Conservation (phyloP, 1,140 invertebrate genomes). For the Caenorhabditis tropicalis region DNA sequence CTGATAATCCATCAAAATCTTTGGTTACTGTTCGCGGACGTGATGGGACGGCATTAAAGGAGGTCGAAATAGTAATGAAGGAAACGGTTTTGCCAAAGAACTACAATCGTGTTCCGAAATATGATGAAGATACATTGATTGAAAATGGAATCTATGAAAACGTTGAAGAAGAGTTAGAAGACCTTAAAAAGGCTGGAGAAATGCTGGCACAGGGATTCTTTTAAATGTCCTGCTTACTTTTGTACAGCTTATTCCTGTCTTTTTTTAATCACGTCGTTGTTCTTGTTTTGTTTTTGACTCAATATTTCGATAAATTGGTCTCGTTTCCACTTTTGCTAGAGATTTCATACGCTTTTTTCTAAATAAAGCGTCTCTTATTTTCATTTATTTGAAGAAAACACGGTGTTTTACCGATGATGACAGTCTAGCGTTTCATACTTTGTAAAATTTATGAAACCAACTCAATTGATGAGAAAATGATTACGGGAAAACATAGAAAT, state of each 20-base stretch:
- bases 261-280: not conserved
- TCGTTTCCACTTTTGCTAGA: too few relatives aligned
- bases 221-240: not conserved
- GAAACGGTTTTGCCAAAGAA: conserved; percentile 13
- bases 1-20: not conserved
- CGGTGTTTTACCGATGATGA: too few relatives aligned
- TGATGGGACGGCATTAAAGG: not conserved
- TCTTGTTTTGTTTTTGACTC: not conserved
- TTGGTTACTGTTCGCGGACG: not conserved
- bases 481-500: too few relatives aligned
- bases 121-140: not conserved
- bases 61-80: conserved; percentile 25
- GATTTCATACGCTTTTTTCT: too few relatives aligned
- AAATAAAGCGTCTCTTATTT: too few relatives aligned
- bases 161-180: not conserved
- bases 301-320: too few relatives aligned
- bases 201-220: not conserved
- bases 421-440: too few relatives aligned
- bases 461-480: too few relatives aligned
- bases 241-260: not conserved
- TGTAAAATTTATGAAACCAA: too few relatives aligned
- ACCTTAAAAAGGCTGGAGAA: not conserved
- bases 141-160: conserved; percentile 16
- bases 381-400: too few relatives aligned
- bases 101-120: not conserved